Evolutionary conservation across 2,797 vertebrate species (phyloP).

Genomic region (Podarcis siculus): DNA sequence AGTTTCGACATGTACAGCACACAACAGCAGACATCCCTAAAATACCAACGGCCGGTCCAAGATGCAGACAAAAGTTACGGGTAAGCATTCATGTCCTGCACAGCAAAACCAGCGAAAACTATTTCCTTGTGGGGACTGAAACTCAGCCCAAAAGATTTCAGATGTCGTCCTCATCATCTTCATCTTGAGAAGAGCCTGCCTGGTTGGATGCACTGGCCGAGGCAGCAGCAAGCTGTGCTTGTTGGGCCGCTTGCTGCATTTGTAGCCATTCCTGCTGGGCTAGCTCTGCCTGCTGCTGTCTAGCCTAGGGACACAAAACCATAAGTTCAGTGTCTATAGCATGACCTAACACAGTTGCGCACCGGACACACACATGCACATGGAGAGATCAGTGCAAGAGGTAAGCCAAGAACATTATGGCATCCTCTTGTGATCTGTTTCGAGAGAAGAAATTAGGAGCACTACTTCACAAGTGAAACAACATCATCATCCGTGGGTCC

Average conservation of each 20-base stretch:
- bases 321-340: not conserved
- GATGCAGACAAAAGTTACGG: conserved; percentile 77
- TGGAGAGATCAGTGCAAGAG: not conserved
- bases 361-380: not conserved
- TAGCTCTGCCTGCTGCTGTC: conserved; percentile 98
- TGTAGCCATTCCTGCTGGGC: conserved; percentile 99
- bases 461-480: not conserved
- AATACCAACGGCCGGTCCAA: conserved; percentile 82
- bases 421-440: no score
- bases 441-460: no score
- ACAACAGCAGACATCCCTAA: conserved; percentile 82
- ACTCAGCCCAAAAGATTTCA: conserved; percentile 81
- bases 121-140: conserved; percentile 72
- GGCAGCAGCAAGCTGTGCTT: conserved; percentile 95
- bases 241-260: conserved; percentile 98
- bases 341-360: not conserved
- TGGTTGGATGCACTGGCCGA: conserved; percentile 93
- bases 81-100: conserved; percentile 80
- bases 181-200: conserved; percentile 96
- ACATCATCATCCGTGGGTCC: not conserved
- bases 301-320: conserved; percentile 82
- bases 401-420: no score
- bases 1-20: conserved; percentile 82
- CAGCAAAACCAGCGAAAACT: conserved; percentile 70
- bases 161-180: conserved; percentile 98